Percentiles rank a stretch among this genome's conserved stretches.
These are phyloP conservation scores for Naso thynnoides DNA, from an alignment of 2,797 vertebrate species.

Conservation along the genomic window DNA sequence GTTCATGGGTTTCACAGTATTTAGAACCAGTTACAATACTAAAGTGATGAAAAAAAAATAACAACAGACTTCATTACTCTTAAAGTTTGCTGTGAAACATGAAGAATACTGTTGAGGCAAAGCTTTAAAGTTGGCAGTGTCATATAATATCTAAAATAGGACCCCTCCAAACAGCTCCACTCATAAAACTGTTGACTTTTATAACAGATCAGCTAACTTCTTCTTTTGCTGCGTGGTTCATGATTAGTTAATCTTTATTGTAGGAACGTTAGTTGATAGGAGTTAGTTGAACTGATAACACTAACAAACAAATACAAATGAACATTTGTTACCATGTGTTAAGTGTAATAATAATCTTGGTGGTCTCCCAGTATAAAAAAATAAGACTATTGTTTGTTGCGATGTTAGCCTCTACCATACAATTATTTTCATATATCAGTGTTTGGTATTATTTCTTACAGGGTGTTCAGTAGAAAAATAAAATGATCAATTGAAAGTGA, in stretches of 20 bases:
- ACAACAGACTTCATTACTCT: background rate
- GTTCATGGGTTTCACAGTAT: conserved; percentile 2
- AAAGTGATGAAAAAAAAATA: background rate
- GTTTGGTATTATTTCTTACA: background rate
- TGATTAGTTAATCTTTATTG: background rate
- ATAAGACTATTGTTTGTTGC: background rate
- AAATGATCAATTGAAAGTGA: background rate
- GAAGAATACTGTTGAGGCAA: too few relatives aligned
- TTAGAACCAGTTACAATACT: background rate
- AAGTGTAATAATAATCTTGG: background rate
- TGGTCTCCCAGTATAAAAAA: background rate
- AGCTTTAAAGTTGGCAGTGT: too few relatives aligned
- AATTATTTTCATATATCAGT: conserved; percentile 1
- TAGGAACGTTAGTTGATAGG: background rate
- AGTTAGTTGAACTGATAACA: background rate
- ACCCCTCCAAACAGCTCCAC: too few relatives aligned
- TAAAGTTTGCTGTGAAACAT: background rate
- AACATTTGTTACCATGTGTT: background rate
- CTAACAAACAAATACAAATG: background rate
- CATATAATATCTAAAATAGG: too few relatives aligned
- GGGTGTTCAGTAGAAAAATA: background rate
- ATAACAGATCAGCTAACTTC: background rate
- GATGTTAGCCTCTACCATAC: background rate
- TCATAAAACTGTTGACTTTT: background rate
- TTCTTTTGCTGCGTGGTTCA: background rate